Conservation (phyloP, 2,113 vertebrate genomes). For the Pleuronectes platessa region DNA sequence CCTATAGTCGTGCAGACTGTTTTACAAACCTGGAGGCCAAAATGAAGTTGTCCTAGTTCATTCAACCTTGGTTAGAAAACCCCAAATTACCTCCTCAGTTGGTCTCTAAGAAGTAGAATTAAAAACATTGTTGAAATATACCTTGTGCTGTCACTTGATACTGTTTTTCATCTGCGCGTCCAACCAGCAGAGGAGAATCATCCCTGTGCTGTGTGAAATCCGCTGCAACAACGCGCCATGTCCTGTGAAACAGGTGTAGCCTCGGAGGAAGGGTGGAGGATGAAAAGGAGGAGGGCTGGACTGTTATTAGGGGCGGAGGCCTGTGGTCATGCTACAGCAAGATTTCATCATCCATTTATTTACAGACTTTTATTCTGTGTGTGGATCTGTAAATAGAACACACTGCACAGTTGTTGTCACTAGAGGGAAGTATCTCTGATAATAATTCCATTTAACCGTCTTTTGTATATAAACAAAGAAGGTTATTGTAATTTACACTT, state of each 20-base stretch:
- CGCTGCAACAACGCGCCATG: slow-evolving; percentile 41
- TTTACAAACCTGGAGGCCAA: neutral
- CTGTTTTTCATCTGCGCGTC: neutral
- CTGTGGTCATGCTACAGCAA: slow-evolving; percentile 10
- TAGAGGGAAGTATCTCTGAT: neutral
- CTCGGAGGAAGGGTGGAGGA: slow-evolving; percentile 59
- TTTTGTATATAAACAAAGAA: no score
- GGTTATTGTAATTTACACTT: no score
- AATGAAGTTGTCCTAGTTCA: neutral
- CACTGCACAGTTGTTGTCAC: neutral
- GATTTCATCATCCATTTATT: slow-evolving; percentile 15
- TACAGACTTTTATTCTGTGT: neutral
- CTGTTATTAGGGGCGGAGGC: slow-evolving; percentile 24
- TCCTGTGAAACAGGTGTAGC: slow-evolving; percentile 65
- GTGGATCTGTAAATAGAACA: neutral
- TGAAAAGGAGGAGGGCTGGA: slow-evolving; percentile 35
- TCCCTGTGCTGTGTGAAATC: neutral
- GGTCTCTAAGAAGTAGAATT: neutral
- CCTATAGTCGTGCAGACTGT: neutral
- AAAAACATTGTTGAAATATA: slow-evolving; percentile 16
- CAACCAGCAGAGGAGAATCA: neutral
- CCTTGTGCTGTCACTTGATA: slow-evolving; percentile 23
- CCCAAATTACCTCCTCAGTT: neutral
- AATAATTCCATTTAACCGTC: neutral
- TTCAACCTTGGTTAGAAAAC: neutral